A percentile compares a stretch with the other conserved stretches of the same genome.
Evolutionary conservation across 2,113 vertebrate species (phyloP).

Genomic region (Blennius ocellaris): DNA sequence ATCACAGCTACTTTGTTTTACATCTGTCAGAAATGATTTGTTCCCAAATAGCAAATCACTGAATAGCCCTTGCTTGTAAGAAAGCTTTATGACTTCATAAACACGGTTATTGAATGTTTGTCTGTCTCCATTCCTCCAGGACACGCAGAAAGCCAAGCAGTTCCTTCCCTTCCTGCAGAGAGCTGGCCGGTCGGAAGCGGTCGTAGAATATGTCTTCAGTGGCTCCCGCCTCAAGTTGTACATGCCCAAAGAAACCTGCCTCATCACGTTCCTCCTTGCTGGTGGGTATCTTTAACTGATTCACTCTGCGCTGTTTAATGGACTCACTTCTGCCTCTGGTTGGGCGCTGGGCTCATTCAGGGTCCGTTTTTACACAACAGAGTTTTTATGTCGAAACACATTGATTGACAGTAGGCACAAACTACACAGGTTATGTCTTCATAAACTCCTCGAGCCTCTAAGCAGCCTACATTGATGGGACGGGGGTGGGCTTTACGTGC

Average conservation of each 20-base stretch:
- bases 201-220: slow-evolving; percentile 97
- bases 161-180: slow-evolving; percentile 97
- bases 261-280: slow-evolving; percentile 97
- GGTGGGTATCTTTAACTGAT: slow-evolving; percentile 83
- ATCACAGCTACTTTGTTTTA: background rate
- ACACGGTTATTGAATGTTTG: background rate
- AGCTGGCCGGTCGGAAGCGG: slow-evolving; percentile 94
- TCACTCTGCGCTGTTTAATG: slow-evolving; percentile 10
- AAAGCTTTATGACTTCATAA: background rate
- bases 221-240: slow-evolving; percentile 97
- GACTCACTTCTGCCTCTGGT: background rate
- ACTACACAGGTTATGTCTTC: background rate
- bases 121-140: slow-evolving; percentile 74
- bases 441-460: background rate
- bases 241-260: slow-evolving; percentile 98
- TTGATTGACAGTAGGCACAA: no score
- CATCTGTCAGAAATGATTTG: background rate
- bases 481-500: background rate
- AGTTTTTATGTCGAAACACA: no score
- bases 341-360: background rate
- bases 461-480: slow-evolving; percentile 12
- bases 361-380: no score
- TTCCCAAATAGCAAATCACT: background rate
- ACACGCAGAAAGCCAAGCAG: slow-evolving; percentile 98
- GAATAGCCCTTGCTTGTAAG: background rate